These are phyloP conservation scores for Polypterus senegalus DNA, from an alignment of 2,113 vertebrate genomes.

Conservation along the genomic window DNA sequence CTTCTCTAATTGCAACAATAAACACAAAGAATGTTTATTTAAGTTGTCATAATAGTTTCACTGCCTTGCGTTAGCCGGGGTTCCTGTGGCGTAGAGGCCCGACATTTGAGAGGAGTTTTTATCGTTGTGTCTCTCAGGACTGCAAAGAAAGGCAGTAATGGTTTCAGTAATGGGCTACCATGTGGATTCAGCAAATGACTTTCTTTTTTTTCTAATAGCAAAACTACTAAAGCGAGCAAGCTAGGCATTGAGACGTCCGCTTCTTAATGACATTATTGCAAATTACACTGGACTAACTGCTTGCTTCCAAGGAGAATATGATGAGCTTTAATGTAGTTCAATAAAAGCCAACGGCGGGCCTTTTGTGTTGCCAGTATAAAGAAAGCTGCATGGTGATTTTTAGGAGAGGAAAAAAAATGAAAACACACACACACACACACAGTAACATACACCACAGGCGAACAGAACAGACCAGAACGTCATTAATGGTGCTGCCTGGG, in stretches of 20 bases:
- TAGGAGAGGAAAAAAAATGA: background rate
- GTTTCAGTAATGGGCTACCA: slow-evolving; percentile 10
- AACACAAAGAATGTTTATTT: slow-evolving; percentile 43
- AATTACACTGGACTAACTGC: background rate
- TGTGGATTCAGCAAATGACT: slow-evolving; percentile 11
- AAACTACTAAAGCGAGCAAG: background rate
- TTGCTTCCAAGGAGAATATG: background rate
- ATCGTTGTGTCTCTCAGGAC: background rate
- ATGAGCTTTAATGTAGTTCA: slow-evolving; percentile 1
- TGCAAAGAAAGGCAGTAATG: slow-evolving; percentile 10
- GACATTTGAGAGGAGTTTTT: slow-evolving; percentile 18
- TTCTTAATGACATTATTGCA: background rate
- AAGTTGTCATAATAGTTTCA: slow-evolving; percentile 40
- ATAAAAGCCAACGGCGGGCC: background rate
- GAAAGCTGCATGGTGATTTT: background rate
- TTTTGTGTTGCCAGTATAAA: background rate
- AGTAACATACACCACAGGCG: too few species aligned
- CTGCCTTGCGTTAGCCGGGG: slow-evolving; percentile 30
- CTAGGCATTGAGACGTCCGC: background rate
- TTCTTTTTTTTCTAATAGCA: background rate
- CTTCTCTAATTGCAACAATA: slow-evolving; percentile 47
- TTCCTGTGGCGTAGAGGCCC: slow-evolving; percentile 36
- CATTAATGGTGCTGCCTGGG: too few species aligned
- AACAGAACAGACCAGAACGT: too few species aligned
- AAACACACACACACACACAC: background rate